These are phyloP conservation scores for Julus scandinavius DNA, from an alignment of 2,888 invertebrate species.

Conservation along the genomic window DNA sequence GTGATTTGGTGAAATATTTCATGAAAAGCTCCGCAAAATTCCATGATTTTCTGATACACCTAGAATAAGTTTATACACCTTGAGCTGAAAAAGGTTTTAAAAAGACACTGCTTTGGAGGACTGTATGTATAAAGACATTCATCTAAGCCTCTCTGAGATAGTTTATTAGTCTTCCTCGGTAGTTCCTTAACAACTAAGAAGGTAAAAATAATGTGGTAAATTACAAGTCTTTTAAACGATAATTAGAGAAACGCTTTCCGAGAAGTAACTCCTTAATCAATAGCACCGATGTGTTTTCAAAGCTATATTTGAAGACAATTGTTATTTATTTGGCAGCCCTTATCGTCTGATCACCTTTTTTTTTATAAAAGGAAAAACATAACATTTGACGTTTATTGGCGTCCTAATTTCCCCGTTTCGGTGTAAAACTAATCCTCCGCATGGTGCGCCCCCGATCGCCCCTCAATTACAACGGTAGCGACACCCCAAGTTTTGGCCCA, in stretches of 20 bases:
- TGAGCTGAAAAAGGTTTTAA: too few relatives aligned
- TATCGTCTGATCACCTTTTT: constrained; percentile 38
- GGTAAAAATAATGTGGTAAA: background rate
- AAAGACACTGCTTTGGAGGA: too few relatives aligned
- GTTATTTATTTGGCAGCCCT: constrained; percentile 8
- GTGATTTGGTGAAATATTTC: too few relatives aligned
- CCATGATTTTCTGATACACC: too few relatives aligned
- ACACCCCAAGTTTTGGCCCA: constrained; percentile 3
- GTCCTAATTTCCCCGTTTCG: constrained; percentile 10
- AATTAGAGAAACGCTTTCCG: background rate
- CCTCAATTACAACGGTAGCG: constrained; percentile 14
- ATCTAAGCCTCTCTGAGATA: too few relatives aligned
- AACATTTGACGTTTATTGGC: constrained; percentile 21
- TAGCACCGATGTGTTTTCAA: background rate
- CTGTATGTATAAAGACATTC: too few relatives aligned
- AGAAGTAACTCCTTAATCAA: background rate
- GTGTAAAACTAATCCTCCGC: constrained; percentile 24
- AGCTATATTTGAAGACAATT: background rate
- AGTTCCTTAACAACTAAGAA: background rate
- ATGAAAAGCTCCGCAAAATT: too few relatives aligned
- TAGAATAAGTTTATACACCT: too few relatives aligned
- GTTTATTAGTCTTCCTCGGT: too few relatives aligned
- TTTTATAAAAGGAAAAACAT: background rate
- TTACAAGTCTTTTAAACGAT: background rate
- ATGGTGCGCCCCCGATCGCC: background rate